Base-by-base conservation (phyloP, 2,113 vertebrate species). In the Halichoeres trimaculatus region DNA sequence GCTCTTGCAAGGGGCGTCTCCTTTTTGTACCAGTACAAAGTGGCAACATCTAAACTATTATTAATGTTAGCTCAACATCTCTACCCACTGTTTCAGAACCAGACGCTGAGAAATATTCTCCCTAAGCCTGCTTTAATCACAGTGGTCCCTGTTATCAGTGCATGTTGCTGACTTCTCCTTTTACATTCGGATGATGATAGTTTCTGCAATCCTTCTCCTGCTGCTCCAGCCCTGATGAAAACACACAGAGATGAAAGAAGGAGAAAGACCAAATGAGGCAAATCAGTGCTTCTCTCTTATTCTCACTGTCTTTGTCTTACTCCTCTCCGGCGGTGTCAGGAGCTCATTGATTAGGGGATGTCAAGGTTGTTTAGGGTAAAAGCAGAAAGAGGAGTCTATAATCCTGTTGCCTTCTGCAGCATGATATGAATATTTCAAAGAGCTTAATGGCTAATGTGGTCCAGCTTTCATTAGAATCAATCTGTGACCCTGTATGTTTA, bases 281-380 rank as follows among this genome's bases (percentile, higher is more conserved):
- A 52, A 69, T 65, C 67, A 3, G 1, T 8, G 24, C 24, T 16
- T 59, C 26, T 35, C 51, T 34, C 41, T 64, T 3, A 36, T n/a
- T 34, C 24, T 14, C 1, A 16, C 11, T 45, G 0, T 57, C 14
- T 34, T 0, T 17, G 0, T 22, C 9, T 40, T 22, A 13, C 16
- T 10, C 19, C 19, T 26, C 38, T 20, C 13, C 34, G 9, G 47
- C 35, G 0, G 34, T 20, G 34, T 77, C 62, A 43, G 23, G 47
- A 71, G 66, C 24, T 34, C 43, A 74, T 71, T 70, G 68, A 83
- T 85, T 23, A 74, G 53, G 45, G 54, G 58, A 70, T 50, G 30
- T 64, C 75, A 73, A 72, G 70, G 71, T 80, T 84, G 76, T 85
- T 76, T 68, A 24, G 69, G 64, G 66, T 74, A 53, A 71, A 51